A percentile compares a stretch with the other conserved stretches of the same genome.
Evolutionary conservation across 2,888 invertebrate species (phyloP).

Genomic region (Heteropelma amictum): DNA sequence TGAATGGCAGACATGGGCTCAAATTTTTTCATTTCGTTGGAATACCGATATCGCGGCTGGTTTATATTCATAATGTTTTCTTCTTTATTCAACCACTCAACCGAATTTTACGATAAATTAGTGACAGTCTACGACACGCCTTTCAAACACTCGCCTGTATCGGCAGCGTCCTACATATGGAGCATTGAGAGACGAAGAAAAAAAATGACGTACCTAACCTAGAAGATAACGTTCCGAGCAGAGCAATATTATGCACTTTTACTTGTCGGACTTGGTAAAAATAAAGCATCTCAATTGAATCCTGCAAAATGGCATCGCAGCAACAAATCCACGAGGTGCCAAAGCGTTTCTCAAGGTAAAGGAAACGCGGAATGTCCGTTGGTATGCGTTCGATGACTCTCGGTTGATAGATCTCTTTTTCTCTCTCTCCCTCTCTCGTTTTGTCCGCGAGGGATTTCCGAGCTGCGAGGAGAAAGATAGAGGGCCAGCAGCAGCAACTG

Average conservation of each 20-base stretch:
- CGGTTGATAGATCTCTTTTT: slow-evolving; percentile 16
- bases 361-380: slow-evolving; percentile 66
- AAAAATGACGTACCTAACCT: no score
- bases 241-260: background rate
- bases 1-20: no score
- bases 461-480: slow-evolving; percentile 45
- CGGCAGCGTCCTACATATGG: no score
- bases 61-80: no score
- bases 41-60: no score
- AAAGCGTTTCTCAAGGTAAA: slow-evolving; percentile 68
- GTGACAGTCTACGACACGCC: no score
- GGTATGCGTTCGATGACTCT: slow-evolving; percentile 62
- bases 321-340: slow-evolving; percentile 57
- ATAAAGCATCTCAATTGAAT: slow-evolving; percentile 1
- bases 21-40: no score
- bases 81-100: no score
- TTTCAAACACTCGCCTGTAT: no score
- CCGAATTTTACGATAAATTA: no score
- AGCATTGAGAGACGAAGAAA: no score
- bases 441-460: slow-evolving; percentile 55
- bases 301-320: slow-evolving; percentile 37
- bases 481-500: slow-evolving; percentile 47
- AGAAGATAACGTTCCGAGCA: no score
- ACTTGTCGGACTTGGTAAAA: background rate
- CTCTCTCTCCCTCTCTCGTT: slow-evolving; percentile 34